A percentile compares a stretch with the other conserved stretches of the same genome.
These are phyloP conservation scores for Sericinus montela DNA, from an alignment of 2,888 invertebrate species.

Conservation along the genomic window DNA sequence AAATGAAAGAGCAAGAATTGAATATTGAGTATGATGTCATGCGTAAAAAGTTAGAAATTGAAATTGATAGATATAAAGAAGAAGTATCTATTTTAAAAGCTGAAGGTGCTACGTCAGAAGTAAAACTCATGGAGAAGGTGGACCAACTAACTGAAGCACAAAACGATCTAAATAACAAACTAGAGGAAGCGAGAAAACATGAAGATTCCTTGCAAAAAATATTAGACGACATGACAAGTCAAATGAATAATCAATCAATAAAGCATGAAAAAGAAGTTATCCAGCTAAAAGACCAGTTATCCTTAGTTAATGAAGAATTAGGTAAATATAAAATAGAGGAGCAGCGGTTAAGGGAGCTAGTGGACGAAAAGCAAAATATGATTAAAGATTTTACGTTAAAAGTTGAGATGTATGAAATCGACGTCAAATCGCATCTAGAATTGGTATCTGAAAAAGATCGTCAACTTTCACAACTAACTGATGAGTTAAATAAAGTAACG, in stretches of 20 bases:
- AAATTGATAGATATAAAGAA: constrained; percentile 69
- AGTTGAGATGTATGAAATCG: constrained; percentile 66
- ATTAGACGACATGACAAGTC: constrained; percentile 61
- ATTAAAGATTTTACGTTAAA: constrained; percentile 62
- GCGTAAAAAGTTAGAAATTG: constrained; percentile 60
- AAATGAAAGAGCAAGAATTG: constrained; percentile 58
- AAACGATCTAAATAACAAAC: constrained; percentile 68
- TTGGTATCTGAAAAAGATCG: constrained; percentile 69
- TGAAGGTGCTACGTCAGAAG: constrained; percentile 63
- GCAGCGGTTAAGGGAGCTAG: constrained; percentile 37
- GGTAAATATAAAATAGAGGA: constrained; percentile 50
- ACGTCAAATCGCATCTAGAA: constrained; percentile 67
- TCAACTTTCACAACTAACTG: constrained; percentile 58
- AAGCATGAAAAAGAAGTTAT: constrained; percentile 59
- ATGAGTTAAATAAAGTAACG: constrained; percentile 54
- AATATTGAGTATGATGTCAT: constrained; percentile 51
- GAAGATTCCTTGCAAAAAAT: constrained; percentile 71
- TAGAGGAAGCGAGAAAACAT: constrained; percentile 69
- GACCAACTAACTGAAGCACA: constrained; percentile 70
- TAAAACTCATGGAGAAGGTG: constrained; percentile 70
- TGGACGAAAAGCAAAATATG: constrained; percentile 58
- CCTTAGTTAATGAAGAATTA: constrained; percentile 43
- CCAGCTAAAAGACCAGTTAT: constrained; percentile 50
- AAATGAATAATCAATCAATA: constrained; percentile 61
- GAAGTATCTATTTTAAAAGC: constrained; percentile 65